Evolutionary conservation across 2,797 vertebrate genomes (phyloP).

Genomic region (Chiloscyllium punctatum): DNA sequence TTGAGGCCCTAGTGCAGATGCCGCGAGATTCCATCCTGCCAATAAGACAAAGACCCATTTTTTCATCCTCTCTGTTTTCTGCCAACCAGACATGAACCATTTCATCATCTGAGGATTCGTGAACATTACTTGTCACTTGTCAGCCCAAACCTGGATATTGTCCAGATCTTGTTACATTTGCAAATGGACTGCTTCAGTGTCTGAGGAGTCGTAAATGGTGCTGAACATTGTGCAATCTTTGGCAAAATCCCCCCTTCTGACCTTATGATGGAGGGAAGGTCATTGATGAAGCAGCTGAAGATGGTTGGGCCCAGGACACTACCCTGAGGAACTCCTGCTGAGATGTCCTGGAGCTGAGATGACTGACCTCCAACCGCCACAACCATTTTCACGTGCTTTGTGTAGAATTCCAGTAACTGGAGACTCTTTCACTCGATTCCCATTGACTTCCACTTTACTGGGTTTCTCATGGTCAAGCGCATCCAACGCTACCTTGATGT

Average conservation of each 20-base stretch:
- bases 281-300: not conserved
- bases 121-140: not conserved
- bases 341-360: not conserved
- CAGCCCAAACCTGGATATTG: not conserved
- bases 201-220: not conserved
- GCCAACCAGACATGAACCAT: too few species aligned
- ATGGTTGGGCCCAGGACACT: not conserved
- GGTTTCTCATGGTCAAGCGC: not conserved
- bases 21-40: too few species aligned
- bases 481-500: not conserved
- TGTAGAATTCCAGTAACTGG: not conserved
- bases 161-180: not conserved
- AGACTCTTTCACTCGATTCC: too few species aligned
- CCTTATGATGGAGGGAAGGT: too few species aligned
- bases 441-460: too few species aligned
- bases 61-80: too few species aligned
- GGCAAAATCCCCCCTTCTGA: not conserved
- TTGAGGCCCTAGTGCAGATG: too few species aligned
- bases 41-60: too few species aligned
- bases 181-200: not conserved
- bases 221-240: not conserved
- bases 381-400: not conserved
- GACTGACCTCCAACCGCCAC: not conserved
- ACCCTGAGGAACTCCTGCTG: not conserved
- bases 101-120: too few species aligned